Percentiles rank a stretch among this genome's conserved stretches.
Evolutionary conservation across 2,888 invertebrate species (phyloP).

Genomic region (Petrophora chlorosata): DNA sequence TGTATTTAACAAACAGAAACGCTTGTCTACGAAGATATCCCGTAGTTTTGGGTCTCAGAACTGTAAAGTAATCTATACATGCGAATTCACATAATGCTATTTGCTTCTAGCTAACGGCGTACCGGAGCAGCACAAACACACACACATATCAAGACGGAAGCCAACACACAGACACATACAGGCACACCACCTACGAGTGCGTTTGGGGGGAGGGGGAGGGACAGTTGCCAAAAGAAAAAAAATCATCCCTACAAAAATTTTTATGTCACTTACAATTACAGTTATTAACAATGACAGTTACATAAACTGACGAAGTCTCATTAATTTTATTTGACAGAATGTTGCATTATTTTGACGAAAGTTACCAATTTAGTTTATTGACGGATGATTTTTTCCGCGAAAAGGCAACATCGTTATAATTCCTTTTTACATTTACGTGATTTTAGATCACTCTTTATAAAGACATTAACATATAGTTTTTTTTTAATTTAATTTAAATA

Average conservation of each 20-base stretch:
- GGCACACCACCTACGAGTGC: conserved; percentile 69
- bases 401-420: conserved; percentile 69
- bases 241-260: conserved; percentile 38
- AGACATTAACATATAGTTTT: conserved; percentile 81
- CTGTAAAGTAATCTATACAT: conserved; percentile 41
- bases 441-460: conserved; percentile 78
- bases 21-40: conserved; percentile 3
- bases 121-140: conserved; percentile 73
- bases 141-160: conserved; percentile 83
- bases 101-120: conserved; percentile 82
- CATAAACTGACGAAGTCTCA: neutral
- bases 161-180: conserved; percentile 74
- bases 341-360: conserved; percentile 16
- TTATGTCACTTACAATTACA: conserved; percentile 1
- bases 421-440: conserved; percentile 77
- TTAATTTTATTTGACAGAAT: neutral
- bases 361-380: conserved; percentile 26
- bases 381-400: conserved; percentile 51
- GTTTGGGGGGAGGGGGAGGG: conserved; percentile 48
- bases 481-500: conserved; percentile 56
- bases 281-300: neutral
- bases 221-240: conserved; percentile 60
- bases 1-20: neutral
- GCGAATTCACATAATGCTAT: conserved; percentile 72
- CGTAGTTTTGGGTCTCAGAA: conserved; percentile 5